These are phyloP conservation scores for Calidris pugnax DNA, from an alignment of 2,113 vertebrate genomes.

Conservation along the genomic window DNA sequence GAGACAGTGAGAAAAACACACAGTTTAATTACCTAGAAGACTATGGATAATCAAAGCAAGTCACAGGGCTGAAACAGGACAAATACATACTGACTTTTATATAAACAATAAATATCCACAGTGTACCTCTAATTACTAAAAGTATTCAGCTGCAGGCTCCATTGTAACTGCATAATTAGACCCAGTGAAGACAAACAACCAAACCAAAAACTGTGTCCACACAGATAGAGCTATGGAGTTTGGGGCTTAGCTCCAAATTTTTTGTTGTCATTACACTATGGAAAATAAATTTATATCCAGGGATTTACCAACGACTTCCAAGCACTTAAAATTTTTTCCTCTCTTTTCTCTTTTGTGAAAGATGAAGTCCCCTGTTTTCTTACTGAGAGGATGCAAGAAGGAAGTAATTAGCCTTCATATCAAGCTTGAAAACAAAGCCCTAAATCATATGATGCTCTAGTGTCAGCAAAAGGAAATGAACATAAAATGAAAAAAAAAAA, in stretches of 20 bases:
- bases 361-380: constrained; percentile 17
- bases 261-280: background rate
- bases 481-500: background rate
- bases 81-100: background rate
- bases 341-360: background rate
- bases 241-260: background rate
- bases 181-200: background rate
- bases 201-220: background rate
- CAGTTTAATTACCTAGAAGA: background rate
- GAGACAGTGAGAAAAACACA: background rate
- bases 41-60: background rate
- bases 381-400: constrained; percentile 14
- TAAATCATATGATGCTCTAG: constrained; percentile 27
- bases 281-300: background rate
- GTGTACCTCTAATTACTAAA: background rate
- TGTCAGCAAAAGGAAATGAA: constrained; percentile 41
- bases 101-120: background rate
- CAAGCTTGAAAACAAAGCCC: constrained; percentile 41
- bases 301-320: background rate
- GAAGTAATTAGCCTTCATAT: constrained; percentile 46
- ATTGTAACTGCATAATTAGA: background rate
- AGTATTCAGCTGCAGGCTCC: background rate
- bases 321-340: background rate
- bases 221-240: background rate
- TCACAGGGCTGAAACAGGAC: background rate